Conservation (phyloP, 2,888 invertebrate species). For the Melieria crassipennis region DNA sequence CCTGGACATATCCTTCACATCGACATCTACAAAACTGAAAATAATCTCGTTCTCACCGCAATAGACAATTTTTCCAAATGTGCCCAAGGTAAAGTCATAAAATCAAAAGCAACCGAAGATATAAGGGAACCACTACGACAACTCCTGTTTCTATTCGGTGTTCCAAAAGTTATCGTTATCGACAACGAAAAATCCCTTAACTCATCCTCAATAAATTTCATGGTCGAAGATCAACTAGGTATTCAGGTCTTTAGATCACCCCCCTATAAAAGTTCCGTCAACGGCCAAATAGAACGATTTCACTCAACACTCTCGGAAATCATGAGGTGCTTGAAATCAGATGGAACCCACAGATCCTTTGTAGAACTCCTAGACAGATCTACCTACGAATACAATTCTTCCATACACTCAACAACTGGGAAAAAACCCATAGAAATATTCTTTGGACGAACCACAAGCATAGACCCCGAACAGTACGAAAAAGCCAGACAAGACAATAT, state of each 20-base stretch:
- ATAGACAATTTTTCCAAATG: not conserved
- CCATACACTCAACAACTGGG: constrained; percentile 38
- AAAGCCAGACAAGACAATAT: constrained; percentile 14
- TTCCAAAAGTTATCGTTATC: constrained; percentile 1
- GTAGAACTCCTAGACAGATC: constrained; percentile 39
- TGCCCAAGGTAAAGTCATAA: not conserved
- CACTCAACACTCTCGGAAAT: constrained; percentile 43
- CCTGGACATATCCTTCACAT: too few relatives aligned
- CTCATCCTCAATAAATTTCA: constrained; percentile 1
- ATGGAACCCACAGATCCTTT: constrained; percentile 30
- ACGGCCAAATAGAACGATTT: constrained; percentile 40
- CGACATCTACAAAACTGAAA: too few relatives aligned
- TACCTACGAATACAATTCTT: constrained; percentile 37
- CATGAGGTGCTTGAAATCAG: constrained; percentile 39
- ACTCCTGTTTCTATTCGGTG: constrained; percentile 4
- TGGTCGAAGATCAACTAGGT: not conserved
- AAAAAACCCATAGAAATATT: constrained; percentile 39
- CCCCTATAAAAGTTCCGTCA: constrained; percentile 37
- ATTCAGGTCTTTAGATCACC: not conserved
- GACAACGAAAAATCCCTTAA: constrained; percentile 10
- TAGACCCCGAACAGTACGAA: constrained; percentile 31
- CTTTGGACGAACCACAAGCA: constrained; percentile 33
- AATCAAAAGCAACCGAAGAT: not conserved
- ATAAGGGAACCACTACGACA: constrained; percentile 16
- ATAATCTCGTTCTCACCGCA: not conserved